Evolutionary conservation across 2,888 invertebrate species (phyloP).

Genomic region (Limulus polyphemus): DNA sequence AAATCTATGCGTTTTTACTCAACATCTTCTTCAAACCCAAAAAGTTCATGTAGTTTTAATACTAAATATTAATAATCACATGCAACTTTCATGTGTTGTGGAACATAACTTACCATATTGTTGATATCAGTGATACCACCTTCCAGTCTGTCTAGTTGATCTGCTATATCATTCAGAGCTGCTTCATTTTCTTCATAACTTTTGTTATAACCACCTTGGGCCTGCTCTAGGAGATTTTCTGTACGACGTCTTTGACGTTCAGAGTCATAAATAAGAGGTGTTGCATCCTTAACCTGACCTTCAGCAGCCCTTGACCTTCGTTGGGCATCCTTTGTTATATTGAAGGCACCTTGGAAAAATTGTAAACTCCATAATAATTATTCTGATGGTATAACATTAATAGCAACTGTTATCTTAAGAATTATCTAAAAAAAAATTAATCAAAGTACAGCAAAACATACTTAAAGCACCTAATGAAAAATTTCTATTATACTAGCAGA

Average conservation of each 20-base stretch:
- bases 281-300: constrained; percentile 34
- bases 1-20: not conserved
- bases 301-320: constrained; percentile 47
- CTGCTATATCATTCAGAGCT: constrained; percentile 51
- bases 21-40: not conserved
- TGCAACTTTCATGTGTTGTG: constrained; percentile 56
- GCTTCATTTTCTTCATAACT: constrained; percentile 60
- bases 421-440: too few species aligned
- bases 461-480: not conserved
- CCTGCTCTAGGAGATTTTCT: constrained; percentile 48
- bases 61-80: constrained; percentile 42
- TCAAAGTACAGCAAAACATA: not conserved
- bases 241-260: constrained; percentile 52
- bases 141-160: constrained; percentile 54
- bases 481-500: too few species aligned
- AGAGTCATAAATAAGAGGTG: constrained; percentile 31
- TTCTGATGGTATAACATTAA: not conserved
- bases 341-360: constrained; percentile 53
- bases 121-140: constrained; percentile 70
- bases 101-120: constrained; percentile 55
- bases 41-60: constrained; percentile 1
- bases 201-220: constrained; percentile 48
- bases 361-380: not conserved
- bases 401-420: too few species aligned
- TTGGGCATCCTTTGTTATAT: constrained; percentile 67